Evolutionary conservation across 2,797 vertebrate species (phyloP).

Genomic region (Jordanella pulchra): DNA sequence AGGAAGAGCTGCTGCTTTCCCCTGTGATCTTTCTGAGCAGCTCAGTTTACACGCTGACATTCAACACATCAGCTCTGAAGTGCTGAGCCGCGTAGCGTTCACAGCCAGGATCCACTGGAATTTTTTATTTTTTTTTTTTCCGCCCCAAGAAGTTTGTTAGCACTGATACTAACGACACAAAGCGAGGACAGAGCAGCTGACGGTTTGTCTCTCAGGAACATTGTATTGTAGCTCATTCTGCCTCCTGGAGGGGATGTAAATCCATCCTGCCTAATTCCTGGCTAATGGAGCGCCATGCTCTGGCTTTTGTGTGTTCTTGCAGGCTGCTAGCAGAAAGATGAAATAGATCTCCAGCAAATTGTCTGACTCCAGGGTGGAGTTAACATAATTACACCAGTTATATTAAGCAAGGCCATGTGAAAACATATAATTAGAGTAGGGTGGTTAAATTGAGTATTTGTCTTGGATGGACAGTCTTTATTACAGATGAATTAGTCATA

Average conservation of each 20-base stretch:
- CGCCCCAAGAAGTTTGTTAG: constrained; percentile 45
- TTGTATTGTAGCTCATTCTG: constrained; percentile 26
- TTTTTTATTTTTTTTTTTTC: constrained; percentile 43
- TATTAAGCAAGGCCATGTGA: background rate
- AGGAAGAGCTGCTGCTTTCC: constrained; percentile 29
- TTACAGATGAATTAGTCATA: background rate
- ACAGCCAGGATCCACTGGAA: constrained; percentile 44
- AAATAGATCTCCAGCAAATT: constrained; percentile 49
- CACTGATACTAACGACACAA: constrained; percentile 46
- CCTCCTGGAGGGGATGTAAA: constrained; percentile 47
- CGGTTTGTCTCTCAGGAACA: constrained; percentile 31
- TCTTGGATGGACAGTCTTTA: background rate
- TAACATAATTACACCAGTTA: constrained; percentile 20
- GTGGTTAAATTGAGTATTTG: background rate
- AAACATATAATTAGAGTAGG: background rate
- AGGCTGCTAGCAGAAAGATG: constrained; percentile 43
- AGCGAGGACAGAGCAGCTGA: constrained; percentile 29
- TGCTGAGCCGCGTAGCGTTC: constrained; percentile 26
- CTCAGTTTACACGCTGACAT: constrained; percentile 63
- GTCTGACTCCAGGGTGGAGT: constrained; percentile 27
- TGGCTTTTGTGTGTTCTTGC: constrained; percentile 39
- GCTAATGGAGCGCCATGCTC: constrained; percentile 26
- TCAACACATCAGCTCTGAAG: constrained; percentile 57
- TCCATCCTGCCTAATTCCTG: constrained; percentile 39
- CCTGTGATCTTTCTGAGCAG: constrained; percentile 14